Conservation (phyloP, 2,888 invertebrate species). For the Baccha elongata region DNA sequence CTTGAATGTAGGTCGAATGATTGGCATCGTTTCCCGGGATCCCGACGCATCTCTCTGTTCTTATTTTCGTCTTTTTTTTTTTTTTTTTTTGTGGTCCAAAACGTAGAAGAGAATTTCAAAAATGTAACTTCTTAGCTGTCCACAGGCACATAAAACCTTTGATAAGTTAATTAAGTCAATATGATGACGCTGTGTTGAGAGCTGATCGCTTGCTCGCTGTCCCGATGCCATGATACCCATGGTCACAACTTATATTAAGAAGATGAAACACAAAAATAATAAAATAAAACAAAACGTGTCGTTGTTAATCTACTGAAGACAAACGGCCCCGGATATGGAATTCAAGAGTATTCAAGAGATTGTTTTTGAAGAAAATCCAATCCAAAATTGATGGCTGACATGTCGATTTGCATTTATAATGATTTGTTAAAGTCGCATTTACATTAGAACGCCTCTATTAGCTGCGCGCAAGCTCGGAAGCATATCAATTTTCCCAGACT, state of each 20-base stretch:
- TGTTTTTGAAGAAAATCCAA: slow-evolving; percentile 33
- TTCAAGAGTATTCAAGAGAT: not conserved
- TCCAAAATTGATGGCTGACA: slow-evolving; percentile 65
- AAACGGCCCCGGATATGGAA: slow-evolving; percentile 38
- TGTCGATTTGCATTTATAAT: slow-evolving; percentile 73
- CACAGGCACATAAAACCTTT: slow-evolving; percentile 76
- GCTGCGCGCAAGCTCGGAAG: slow-evolving; percentile 57
- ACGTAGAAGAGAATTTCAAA: slow-evolving; percentile 38
- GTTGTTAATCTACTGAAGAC: slow-evolving; percentile 65
- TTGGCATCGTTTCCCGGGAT: slow-evolving; percentile 49
- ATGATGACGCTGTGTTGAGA: slow-evolving; percentile 37
- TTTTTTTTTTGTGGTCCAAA: not conserved
- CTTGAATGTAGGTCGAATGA: slow-evolving; percentile 66
- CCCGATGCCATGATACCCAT: slow-evolving; percentile 9
- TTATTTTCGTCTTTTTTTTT: not conserved
- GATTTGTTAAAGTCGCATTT: slow-evolving; percentile 70
- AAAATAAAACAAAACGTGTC: slow-evolving; percentile 62
- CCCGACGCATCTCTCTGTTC: slow-evolving; percentile 4
- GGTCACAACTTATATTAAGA: not conserved
- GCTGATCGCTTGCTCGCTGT: not conserved
- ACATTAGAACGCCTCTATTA: slow-evolving; percentile 73
- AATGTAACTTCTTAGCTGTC: slow-evolving; percentile 26
- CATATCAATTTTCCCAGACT: slow-evolving; percentile 64
- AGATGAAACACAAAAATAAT: slow-evolving; percentile 22
- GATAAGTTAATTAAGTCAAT: slow-evolving; percentile 80